phyloP scores from a whole-genome alignment of 2,113 vertebrate species.

The Herpailurus yagouaroundi region DNA sequence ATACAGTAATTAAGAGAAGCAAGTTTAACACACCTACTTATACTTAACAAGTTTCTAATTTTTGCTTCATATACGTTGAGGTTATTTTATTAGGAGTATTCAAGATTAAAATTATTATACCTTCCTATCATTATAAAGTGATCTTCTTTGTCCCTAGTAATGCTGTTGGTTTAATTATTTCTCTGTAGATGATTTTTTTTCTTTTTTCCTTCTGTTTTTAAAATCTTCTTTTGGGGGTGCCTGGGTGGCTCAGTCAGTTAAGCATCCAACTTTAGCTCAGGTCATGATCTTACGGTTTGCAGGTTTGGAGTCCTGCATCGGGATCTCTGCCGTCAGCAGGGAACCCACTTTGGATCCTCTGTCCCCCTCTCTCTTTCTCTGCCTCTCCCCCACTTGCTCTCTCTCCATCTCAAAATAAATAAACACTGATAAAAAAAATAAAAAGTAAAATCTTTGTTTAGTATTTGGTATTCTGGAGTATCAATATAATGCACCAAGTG shows the following conservation, averaged over 20 bases:
- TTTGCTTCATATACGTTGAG: not conserved
- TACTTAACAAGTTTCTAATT: slow-evolving; percentile 6
- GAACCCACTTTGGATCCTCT: too few species aligned
- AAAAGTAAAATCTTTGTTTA: not conserved
- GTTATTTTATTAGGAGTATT: not conserved
- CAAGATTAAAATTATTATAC: slow-evolving; percentile 17
- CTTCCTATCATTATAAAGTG: slow-evolving; percentile 3
- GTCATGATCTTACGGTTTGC: too few species aligned
- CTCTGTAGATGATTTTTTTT: not conserved
- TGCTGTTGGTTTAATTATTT: not conserved
- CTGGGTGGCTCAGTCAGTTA: too few species aligned
- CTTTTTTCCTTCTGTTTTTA: not conserved
- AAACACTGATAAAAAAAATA: too few species aligned
- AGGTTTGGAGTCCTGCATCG: too few species aligned
- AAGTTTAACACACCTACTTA: not conserved
- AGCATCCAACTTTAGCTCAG: too few species aligned
- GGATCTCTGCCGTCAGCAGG: too few species aligned
- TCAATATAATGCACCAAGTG: not conserved
- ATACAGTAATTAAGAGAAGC: not conserved
- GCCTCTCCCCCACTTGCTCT: too few species aligned
- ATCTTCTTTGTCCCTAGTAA: not conserved
- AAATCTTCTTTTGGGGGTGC: not conserved
- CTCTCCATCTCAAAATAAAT: too few species aligned
- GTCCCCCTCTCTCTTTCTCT: too few species aligned
- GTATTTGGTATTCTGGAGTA: not conserved